phyloP scores from a whole-genome alignment of 2,113 vertebrate genomes.

The Aptenodytes patagonicus region DNA sequence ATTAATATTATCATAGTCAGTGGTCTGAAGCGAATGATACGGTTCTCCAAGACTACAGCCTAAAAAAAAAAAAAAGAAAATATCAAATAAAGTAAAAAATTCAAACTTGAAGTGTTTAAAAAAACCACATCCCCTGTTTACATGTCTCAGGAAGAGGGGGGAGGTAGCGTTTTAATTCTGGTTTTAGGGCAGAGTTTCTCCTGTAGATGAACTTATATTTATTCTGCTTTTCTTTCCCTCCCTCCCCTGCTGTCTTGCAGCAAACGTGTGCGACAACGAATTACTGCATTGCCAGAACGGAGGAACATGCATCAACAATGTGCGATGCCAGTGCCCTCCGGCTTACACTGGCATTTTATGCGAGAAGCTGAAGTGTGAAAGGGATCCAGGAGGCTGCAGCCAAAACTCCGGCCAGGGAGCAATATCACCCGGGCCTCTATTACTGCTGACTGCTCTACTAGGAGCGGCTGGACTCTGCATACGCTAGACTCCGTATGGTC shows the following conservation, averaged over 20 bases:
- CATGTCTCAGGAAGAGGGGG: background rate
- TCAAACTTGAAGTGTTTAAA: background rate
- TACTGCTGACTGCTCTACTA: slow-evolving; percentile 70
- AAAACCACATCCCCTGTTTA: background rate
- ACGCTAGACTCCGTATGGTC: slow-evolving; percentile 5
- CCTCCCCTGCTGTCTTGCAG: slow-evolving; percentile 72
- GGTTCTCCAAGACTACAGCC: background rate
- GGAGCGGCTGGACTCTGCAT: slow-evolving; percentile 2
- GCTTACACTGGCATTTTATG: slow-evolving; percentile 89
- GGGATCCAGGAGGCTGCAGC: slow-evolving; percentile 82
- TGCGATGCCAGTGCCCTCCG: slow-evolving; percentile 85
- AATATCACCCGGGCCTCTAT: background rate
- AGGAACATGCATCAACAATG: slow-evolving; percentile 88
- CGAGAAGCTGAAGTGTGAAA: slow-evolving; percentile 85
- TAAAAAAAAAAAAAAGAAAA: background rate
- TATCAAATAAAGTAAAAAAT: background rate
- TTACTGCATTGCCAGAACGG: slow-evolving; percentile 96
- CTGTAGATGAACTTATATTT: background rate
- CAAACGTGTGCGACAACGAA: slow-evolving; percentile 94
- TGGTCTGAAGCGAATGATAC: background rate
- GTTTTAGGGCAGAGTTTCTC: background rate
- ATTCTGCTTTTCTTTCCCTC: slow-evolving; percentile 35
- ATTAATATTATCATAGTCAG: background rate
- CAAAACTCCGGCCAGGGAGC: slow-evolving; percentile 63
- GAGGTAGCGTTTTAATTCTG: background rate